phyloP scores from a whole-genome alignment of 37 sponge, comb jelly and placozoan genomes.

The Chondrilla cf. caribensis region DNA sequence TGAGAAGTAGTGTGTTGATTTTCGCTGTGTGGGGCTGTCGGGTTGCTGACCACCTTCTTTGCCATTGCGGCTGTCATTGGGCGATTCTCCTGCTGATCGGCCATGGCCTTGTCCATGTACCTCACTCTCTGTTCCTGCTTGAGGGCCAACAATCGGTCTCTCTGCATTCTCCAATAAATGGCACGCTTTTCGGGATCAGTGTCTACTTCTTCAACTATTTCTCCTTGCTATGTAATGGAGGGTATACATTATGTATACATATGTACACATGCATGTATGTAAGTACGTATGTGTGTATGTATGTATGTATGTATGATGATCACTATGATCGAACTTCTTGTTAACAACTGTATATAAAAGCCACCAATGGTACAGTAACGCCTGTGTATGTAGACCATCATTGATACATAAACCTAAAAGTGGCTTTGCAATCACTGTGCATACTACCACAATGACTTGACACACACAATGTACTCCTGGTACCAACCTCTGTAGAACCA shows the following conservation, averaged over 20 bases:
- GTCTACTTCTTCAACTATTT: neutral
- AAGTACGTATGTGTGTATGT: slow-evolving; percentile 13
- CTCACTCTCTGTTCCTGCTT: slow-evolving; percentile 13
- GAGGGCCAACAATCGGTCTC: neutral
- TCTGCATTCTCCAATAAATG: slow-evolving; percentile 6
- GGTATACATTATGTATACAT: neutral
- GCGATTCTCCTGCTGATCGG: neutral
- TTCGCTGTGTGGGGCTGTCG: neutral
- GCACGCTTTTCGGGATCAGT: neutral
- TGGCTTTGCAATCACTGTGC: too few species aligned
- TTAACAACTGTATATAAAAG: too few species aligned
- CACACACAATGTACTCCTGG: too few species aligned
- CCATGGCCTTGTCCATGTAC: neutral
- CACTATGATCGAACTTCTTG: too few species aligned
- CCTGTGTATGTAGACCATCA: too few species aligned
- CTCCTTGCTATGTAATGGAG: too few species aligned
- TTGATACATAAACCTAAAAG: too few species aligned
- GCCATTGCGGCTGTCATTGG: slow-evolving; percentile 2
- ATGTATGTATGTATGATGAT: too few species aligned
- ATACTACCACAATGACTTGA: too few species aligned
- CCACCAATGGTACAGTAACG: too few species aligned
- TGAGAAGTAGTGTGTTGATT: too few species aligned
- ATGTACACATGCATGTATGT: slow-evolving; percentile 10
- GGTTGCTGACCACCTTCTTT: neutral
- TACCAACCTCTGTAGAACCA: too few species aligned